Evolutionary conservation across 2,888 invertebrate genomes (phyloP).

Genomic region (Eucera pruinosa): DNA sequence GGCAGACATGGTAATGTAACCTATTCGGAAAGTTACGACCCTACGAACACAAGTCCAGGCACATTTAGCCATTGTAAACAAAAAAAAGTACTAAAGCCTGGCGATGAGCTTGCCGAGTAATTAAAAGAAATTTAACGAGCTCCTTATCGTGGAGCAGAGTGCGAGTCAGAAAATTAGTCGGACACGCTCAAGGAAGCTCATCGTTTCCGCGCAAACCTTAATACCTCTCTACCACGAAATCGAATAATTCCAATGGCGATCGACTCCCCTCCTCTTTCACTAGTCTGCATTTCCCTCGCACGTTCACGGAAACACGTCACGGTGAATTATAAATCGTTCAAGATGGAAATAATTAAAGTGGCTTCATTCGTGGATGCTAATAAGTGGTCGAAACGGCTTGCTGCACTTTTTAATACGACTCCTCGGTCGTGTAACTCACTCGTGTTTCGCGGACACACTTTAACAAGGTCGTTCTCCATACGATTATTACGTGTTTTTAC

Average conservation of each 20-base stretch:
- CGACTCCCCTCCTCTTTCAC: slow-evolving; percentile 3
- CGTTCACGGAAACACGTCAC: slow-evolving; percentile 14
- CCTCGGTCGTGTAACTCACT: slow-evolving; percentile 2
- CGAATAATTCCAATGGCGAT: slow-evolving; percentile 63
- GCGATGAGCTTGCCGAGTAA: slow-evolving; percentile 29
- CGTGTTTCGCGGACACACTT: slow-evolving; percentile 24
- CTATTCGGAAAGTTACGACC: slow-evolving; percentile 9
- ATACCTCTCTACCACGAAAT: slow-evolving; percentile 67
- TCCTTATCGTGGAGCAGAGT: slow-evolving; percentile 56
- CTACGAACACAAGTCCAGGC: background rate
- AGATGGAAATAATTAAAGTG: slow-evolving; percentile 61
- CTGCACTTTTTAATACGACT: slow-evolving; percentile 59
- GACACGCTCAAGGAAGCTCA: slow-evolving; percentile 71
- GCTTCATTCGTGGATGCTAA: slow-evolving; percentile 59
- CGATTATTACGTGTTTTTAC: slow-evolving; percentile 14
- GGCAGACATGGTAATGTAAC: background rate
- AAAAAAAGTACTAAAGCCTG: slow-evolving; percentile 41
- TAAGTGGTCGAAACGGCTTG: slow-evolving; percentile 59
- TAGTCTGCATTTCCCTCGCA: slow-evolving; percentile 10
- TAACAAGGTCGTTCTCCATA: slow-evolving; percentile 54
- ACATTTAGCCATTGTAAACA: too few species aligned
- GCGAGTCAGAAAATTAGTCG: slow-evolving; percentile 68
- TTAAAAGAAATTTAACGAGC: slow-evolving; percentile 67
- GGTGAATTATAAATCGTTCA: slow-evolving; percentile 57
- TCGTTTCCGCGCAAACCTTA: slow-evolving; percentile 68